These are phyloP conservation scores for Pseudomugil tenellus DNA, from an alignment of 2,797 vertebrate species.

Conservation along the genomic window DNA sequence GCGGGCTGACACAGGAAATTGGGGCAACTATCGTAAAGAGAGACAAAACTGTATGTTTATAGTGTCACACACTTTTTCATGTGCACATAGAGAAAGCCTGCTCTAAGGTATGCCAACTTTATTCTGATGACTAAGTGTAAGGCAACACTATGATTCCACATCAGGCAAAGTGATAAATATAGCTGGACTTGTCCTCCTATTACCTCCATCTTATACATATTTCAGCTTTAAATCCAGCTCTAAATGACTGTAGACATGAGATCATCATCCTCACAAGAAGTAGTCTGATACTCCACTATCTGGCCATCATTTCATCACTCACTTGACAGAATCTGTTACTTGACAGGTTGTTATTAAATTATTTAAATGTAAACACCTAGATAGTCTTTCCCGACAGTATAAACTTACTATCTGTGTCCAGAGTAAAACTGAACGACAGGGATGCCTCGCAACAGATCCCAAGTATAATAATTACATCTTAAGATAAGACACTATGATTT, in stretches of 20 bases:
- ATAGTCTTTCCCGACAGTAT: conserved; percentile 10
- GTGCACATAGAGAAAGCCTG: conserved; percentile 6
- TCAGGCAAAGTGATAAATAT: conserved; percentile 63
- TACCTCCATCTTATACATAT: conserved; percentile 42
- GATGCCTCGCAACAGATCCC: conserved; percentile 21
- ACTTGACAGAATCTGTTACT: conserved; percentile 5
- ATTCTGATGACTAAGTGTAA: conserved; percentile 68
- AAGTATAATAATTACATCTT: conserved; percentile 29
- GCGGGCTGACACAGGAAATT: conserved; percentile 84
- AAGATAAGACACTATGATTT: conserved; percentile 37
- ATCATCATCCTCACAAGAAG: conserved; percentile 17
- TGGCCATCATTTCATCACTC: conserved; percentile 15
- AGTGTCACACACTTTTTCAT: conserved; percentile 5
- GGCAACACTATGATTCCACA: conserved; percentile 51
- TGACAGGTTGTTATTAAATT: conserved; percentile 19
- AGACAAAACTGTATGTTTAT: conserved; percentile 13
- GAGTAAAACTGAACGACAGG: conserved; percentile 8
- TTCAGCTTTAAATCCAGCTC: conserved; percentile 29
- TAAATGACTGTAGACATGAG: not conserved
- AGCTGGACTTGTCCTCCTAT: conserved; percentile 45
- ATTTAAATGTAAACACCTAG: conserved; percentile 5
- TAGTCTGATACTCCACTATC: conserved; percentile 15
- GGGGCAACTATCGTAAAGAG: conserved; percentile 82
- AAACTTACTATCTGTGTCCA: conserved; percentile 5
- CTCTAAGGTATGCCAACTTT: conserved; percentile 11